Evolutionary conservation across 1,140 invertebrate species (phyloP).

Genomic region (Lineus longissimus): DNA sequence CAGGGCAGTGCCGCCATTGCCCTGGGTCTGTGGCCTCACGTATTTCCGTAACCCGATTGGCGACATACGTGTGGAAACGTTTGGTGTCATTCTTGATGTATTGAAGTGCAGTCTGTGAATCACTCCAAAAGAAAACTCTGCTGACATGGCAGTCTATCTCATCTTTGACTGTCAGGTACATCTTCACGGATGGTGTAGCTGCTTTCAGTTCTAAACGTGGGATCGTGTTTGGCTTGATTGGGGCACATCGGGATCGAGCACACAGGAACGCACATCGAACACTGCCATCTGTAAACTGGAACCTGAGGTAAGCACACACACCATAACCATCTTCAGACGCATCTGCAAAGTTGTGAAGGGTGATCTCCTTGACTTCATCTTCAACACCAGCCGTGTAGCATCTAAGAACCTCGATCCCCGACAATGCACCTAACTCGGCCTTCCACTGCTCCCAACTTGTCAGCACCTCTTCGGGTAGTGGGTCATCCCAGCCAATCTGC

Average conservation of each 20-base stretch:
- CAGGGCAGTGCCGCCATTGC: not conserved
- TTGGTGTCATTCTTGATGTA: constrained; percentile 9
- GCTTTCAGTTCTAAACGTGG: constrained; percentile 12
- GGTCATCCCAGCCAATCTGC: constrained; percentile 18
- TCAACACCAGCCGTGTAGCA: constrained; percentile 7
- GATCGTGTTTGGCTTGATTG: constrained; percentile 7
- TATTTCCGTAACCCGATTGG: constrained; percentile 8
- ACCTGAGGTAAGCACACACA: not conserved
- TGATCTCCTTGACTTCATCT: not conserved
- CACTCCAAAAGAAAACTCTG: constrained; percentile 10
- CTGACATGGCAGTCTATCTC: constrained; percentile 1
- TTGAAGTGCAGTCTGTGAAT: constrained; percentile 8
- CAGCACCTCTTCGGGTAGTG: not conserved
- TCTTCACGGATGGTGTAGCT: not conserved
- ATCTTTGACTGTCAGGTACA: not conserved
- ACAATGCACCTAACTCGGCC: constrained; percentile 3
- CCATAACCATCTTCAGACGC: constrained; percentile 11
- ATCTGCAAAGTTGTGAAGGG: constrained; percentile 9
- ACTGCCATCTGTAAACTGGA: not conserved
- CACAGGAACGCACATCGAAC: constrained; percentile 2
- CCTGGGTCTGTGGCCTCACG: not conserved
- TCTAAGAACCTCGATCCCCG: not conserved
- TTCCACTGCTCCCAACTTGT: constrained; percentile 6
- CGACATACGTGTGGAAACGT: not conserved
- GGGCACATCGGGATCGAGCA: constrained; percentile 7